phyloP scores from a whole-genome alignment of 2,888 invertebrate genomes.

The Chrysopilus asiliformis region DNA sequence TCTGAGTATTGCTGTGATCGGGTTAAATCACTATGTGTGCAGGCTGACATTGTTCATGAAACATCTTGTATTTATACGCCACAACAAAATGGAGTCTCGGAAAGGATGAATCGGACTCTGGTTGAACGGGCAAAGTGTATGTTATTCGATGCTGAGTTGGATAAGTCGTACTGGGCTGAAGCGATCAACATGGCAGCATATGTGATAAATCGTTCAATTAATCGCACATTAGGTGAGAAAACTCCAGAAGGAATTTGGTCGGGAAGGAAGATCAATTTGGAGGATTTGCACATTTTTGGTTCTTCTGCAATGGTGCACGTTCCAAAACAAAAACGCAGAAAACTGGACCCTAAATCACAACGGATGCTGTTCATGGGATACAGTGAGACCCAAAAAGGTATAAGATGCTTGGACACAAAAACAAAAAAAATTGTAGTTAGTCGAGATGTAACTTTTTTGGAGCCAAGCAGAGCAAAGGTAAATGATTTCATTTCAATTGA shows the following conservation, averaged over 20 bases:
- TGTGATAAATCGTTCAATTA: constrained; percentile 10
- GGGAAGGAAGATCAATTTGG: constrained; percentile 22
- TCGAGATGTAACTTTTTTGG: constrained; percentile 8
- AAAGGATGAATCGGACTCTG: constrained; percentile 18
- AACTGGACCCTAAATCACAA: constrained; percentile 23
- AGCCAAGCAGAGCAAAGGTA: background rate
- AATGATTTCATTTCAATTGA: too few relatives aligned
- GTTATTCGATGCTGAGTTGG: constrained; percentile 17
- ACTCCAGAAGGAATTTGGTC: constrained; percentile 27
- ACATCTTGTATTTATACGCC: constrained; percentile 22
- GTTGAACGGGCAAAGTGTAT: constrained; percentile 19
- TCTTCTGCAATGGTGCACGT: constrained; percentile 23
- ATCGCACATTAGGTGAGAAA: constrained; percentile 7
- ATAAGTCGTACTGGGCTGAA: constrained; percentile 24
- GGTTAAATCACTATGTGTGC: constrained; percentile 15
- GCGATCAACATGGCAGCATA: constrained; percentile 16
- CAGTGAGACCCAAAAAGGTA: constrained; percentile 20
- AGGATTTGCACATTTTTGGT: constrained; percentile 27
- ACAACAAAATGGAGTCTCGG: constrained; percentile 25
- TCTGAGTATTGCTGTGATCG: constrained; percentile 14
- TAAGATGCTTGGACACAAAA: constrained; percentile 13
- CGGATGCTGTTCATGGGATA: constrained; percentile 26
- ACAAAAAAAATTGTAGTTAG: constrained; percentile 8
- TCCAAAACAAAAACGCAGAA: too few relatives aligned
- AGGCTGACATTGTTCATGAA: constrained; percentile 22